A percentile compares a stretch with the other conserved stretches of the same genome.
Conservation (phyloP, 1,140 invertebrate genomes). For the Muscidifurax raptorellus region DNA sequence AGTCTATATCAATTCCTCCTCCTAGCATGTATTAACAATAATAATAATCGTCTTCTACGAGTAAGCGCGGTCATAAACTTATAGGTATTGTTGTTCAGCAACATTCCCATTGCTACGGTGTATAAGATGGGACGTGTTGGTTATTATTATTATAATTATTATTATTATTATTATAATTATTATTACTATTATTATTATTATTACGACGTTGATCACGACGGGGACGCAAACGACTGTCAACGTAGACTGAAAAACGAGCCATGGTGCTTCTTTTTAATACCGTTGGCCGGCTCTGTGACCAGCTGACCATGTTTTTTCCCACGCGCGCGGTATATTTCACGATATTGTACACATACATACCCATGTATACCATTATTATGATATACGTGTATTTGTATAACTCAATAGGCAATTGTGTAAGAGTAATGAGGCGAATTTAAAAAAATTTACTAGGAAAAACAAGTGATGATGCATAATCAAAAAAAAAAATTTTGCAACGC, state of each 20-base stretch:
- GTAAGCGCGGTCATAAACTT: slow-evolving; percentile 49
- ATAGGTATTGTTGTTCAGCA: slow-evolving; percentile 65
- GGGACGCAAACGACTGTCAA: slow-evolving; percentile 41
- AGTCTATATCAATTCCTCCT: slow-evolving; percentile 8
- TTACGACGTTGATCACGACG: not conserved
- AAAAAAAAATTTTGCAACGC: slow-evolving; percentile 36
- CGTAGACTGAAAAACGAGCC: slow-evolving; percentile 58
- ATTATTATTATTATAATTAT: slow-evolving; percentile 13
- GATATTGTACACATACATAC: not conserved
- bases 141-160: slow-evolving; percentile 29
- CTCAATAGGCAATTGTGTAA: slow-evolving; percentile 40
- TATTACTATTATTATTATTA: slow-evolving; percentile 30
- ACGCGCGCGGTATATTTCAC: slow-evolving; percentile 15
- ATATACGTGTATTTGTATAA: not conserved
- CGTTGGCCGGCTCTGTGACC: no score
- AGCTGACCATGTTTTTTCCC: slow-evolving; percentile 34
- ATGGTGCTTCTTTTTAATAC: slow-evolving; percentile 56
- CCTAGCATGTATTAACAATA: not conserved
- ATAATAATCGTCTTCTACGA: slow-evolving; percentile 20
- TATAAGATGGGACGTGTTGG: slow-evolving; percentile 61
- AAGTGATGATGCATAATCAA: slow-evolving; percentile 27
- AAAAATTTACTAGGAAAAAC: slow-evolving; percentile 7
- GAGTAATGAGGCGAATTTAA: not conserved
- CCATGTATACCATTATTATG: not conserved
- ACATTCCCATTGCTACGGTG: slow-evolving; percentile 61